A percentile compares a stretch with the other conserved stretches of the same genome.
These are phyloP conservation scores for Prosopocoilus inquinatus DNA, from an alignment of 2,888 invertebrate species.

Conservation along the genomic window DNA sequence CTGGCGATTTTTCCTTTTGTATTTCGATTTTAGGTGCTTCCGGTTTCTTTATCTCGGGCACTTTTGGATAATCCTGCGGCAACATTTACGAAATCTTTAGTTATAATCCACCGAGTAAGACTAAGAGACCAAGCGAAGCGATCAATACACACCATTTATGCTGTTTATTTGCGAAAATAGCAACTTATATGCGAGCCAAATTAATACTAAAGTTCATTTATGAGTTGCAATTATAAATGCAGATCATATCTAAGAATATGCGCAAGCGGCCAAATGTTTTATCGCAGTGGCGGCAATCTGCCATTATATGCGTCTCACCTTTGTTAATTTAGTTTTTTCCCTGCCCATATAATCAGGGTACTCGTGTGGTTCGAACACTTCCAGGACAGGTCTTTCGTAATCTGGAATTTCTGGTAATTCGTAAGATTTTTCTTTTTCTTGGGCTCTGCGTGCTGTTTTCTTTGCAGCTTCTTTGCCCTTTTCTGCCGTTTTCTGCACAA, in stretches of 20 bases:
- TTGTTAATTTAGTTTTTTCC: constrained; percentile 48
- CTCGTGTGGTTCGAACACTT: constrained; percentile 61
- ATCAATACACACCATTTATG: constrained; percentile 15
- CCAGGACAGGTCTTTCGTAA: constrained; percentile 73
- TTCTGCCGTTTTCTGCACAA: constrained; percentile 32
- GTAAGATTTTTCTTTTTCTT: constrained; percentile 60
- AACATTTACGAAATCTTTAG: constrained; percentile 8
- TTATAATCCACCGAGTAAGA: constrained; percentile 5
- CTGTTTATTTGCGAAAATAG: constrained; percentile 8
- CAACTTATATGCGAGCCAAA: constrained; percentile 21
- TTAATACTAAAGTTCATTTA: constrained; percentile 16
- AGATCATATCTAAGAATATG: constrained; percentile 7
- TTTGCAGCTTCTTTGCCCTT: constrained; percentile 43
- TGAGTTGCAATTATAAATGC: constrained; percentile 18
- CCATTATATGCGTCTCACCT: constrained; percentile 38
- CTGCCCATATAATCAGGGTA: constrained; percentile 52
- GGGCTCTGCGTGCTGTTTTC: constrained; percentile 53
- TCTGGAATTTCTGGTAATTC: constrained; percentile 58
- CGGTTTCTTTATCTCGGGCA: constrained; percentile 56
- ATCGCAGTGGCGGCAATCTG: constrained; percentile 20
- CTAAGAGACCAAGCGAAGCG: constrained; percentile 29
- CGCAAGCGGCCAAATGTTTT: constrained; percentile 10
- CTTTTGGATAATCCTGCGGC: constrained; percentile 46
- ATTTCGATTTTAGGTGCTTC: constrained; percentile 85
- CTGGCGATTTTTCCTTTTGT: constrained; percentile 67